Evolutionary conservation across 2,888 invertebrate genomes (phyloP).

Genomic region (Pseudococcus viburni): DNA sequence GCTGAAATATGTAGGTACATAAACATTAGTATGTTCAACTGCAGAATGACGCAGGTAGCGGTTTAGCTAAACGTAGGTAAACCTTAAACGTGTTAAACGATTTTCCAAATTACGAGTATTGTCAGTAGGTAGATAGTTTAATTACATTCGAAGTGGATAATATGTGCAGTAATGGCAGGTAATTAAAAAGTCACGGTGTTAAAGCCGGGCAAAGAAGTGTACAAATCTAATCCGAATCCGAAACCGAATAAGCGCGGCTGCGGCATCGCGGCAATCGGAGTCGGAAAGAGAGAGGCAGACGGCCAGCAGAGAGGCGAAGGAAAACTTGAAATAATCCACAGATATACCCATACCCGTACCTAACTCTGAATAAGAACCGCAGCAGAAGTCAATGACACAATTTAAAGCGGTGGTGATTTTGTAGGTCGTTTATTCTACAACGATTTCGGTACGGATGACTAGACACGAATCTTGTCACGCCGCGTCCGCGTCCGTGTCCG

Average conservation of each 20-base stretch:
- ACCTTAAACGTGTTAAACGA: constrained; percentile 9
- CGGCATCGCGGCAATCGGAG: constrained; percentile 5
- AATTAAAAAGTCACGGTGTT: constrained; percentile 12
- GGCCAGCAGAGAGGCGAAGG: background rate
- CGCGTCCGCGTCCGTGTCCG: constrained; percentile 64
- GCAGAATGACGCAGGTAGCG: no score
- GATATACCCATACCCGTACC: background rate
- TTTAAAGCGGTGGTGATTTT: constrained; percentile 65
- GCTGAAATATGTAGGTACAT: no score
- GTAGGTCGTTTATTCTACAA: constrained; percentile 64
- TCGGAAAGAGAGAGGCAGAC: background rate
- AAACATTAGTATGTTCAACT: no score
- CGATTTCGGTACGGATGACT: constrained; percentile 65
- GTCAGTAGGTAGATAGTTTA: background rate
- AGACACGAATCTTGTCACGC: constrained; percentile 67
- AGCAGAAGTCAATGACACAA: constrained; percentile 66
- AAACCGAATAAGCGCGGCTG: background rate
- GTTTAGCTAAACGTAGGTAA: background rate
- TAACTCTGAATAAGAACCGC: constrained; percentile 36
- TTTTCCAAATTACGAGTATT: background rate
- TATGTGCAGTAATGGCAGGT: constrained; percentile 16
- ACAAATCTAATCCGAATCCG: constrained; percentile 11
- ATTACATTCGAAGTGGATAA: constrained; percentile 23
- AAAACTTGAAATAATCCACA: constrained; percentile 49
- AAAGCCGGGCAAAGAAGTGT: background rate